A percentile compares a stretch with the other conserved stretches of the same genome.
phyloP scores from a whole-genome alignment of 2,888 invertebrate genomes.

The Crioceris asparagi region DNA sequence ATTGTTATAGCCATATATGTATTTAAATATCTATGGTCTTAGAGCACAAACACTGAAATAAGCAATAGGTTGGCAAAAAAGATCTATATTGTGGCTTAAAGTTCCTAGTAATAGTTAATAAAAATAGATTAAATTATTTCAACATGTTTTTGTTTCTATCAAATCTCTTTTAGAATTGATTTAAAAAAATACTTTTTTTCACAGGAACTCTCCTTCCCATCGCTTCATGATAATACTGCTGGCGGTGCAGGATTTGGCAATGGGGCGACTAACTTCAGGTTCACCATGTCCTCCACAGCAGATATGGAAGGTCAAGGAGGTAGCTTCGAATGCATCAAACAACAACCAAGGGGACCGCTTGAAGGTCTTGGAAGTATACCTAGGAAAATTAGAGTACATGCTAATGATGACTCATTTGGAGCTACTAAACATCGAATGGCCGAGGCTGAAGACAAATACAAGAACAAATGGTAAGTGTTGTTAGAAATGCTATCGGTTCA shows the following conservation, averaged over 20 bases:
- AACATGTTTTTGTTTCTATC: too few relatives aligned
- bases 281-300: constrained; percentile 65
- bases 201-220: constrained; percentile 70
- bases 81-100: too few relatives aligned
- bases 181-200: too few relatives aligned
- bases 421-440: constrained; percentile 87
- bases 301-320: constrained; percentile 78
- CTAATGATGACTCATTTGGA: constrained; percentile 93
- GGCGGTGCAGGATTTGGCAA: too few relatives aligned
- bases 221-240: constrained; percentile 41
- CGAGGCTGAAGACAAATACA: constrained; percentile 81
- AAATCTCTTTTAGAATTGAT: too few relatives aligned
- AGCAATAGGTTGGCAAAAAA: too few relatives aligned
- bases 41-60: too few relatives aligned
- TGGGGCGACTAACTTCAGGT: constrained; percentile 58
- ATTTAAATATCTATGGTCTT: too few relatives aligned
- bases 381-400: constrained; percentile 83
- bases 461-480: constrained; percentile 77
- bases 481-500: too few relatives aligned
- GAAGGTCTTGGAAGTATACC: constrained; percentile 79
- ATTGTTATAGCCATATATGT: too few relatives aligned
- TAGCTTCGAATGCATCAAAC: constrained; percentile 85
- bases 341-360: constrained; percentile 45
- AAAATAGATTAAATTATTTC: too few relatives aligned
- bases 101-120: too few relatives aligned